Percentiles rank a stretch among this genome's conserved stretches.
Conservation (phyloP, 2,888 invertebrate genomes). For the Salticus scenicus region DNA sequence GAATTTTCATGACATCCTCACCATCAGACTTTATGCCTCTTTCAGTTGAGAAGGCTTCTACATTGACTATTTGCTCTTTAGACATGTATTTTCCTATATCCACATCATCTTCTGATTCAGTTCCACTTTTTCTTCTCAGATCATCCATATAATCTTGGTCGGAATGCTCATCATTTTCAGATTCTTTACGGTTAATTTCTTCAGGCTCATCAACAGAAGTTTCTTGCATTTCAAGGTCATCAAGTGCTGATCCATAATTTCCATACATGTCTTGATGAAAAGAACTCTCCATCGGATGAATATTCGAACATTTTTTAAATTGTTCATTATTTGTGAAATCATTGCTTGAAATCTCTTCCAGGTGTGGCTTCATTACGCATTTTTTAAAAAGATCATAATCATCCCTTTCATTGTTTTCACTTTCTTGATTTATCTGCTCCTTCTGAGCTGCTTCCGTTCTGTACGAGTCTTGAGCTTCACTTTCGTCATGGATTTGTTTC, state of each 20-base stretch:
- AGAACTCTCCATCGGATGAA: slow-evolving; percentile 14
- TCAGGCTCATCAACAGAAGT: slow-evolving; percentile 58
- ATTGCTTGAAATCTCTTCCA: neutral
- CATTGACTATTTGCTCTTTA: slow-evolving; percentile 24
- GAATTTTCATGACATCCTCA: slow-evolving; percentile 63
- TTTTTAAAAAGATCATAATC: neutral
- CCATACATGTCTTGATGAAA: slow-evolving; percentile 11
- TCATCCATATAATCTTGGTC: slow-evolving; percentile 27
- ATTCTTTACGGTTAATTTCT: slow-evolving; percentile 55
- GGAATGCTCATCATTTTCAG: slow-evolving; percentile 39
- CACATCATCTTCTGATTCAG: slow-evolving; percentile 61
- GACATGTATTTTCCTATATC: slow-evolving; percentile 52
- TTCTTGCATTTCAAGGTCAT: slow-evolving; percentile 60
- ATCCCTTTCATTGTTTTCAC: neutral
- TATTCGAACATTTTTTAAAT: slow-evolving; percentile 24
- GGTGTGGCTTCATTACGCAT: neutral
- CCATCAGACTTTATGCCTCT: slow-evolving; percentile 42
- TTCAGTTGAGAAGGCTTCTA: slow-evolving; percentile 7
- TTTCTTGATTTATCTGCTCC: neutral
- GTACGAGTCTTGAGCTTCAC: neutral
- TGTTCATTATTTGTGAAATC: neutral
- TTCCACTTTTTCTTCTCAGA: slow-evolving; percentile 49
- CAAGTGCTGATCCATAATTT: slow-evolving; percentile 10
- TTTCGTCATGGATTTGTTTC: neutral
- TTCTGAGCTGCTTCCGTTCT: neutral